Base-by-base conservation (phyloP, 2,888 invertebrate species). In the Lasioglossum oenotherae region DNA sequence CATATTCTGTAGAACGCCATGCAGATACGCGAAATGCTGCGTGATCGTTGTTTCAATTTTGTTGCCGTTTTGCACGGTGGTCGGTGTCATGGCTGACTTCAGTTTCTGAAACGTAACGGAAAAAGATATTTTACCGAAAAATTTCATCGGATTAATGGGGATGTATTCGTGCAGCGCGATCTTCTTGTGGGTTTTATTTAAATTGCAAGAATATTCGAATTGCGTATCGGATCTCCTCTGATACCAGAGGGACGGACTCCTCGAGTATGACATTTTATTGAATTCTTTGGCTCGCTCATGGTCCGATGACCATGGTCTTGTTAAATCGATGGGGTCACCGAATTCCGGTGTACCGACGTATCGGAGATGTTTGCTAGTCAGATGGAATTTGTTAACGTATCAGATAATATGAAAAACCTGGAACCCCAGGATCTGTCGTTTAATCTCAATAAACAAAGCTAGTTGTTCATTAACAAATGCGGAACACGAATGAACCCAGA, bases 11-110 rank as follows among this genome's bases (percentile, higher is more conserved):
- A 97, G 92, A 10, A 95, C 91, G 0, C 96, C 96, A 84, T 96
- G 95, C 0, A 97, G 92, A 85, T 96, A 95, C 0, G 96, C 95
- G 88, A 96, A 97, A 90, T 96, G 96, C 86, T 96, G 96, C 72
- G 96, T 95, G 8, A 97, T 94, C 23, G 92, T 89, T 14, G 92
- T 92, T 74, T 96, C 94, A 19, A 95, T 88, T 60, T 91, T 60
- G n/a, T 90, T 90, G 38, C 72, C 85, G 16, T 88, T 86, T 19
- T 86, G 57, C 3, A 82, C n/a, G 6, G 83, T 53, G 14, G 80
- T 57, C 0, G 90, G 82, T 0, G 44, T 38, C 0, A 12, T 6
- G 10, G 69, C 31, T 3, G 5, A 14, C 6, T 67, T 80, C 53
- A 91, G 10, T 72, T 86, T 90, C 90, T 90, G 88, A 72, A 89